phyloP scores from a whole-genome alignment of 2,888 invertebrate species.

The Ochlodes sylvanus region DNA sequence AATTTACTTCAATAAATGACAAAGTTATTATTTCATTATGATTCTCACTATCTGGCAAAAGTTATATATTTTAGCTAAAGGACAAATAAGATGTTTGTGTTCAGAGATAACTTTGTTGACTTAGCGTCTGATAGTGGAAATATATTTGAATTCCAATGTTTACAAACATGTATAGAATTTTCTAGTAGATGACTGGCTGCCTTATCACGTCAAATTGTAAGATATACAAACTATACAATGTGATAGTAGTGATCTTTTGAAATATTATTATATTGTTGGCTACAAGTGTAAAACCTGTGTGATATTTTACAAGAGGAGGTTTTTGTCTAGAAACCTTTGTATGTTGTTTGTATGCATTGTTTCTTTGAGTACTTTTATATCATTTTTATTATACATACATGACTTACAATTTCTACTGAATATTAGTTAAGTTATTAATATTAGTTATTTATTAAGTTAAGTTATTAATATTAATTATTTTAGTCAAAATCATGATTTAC shows the following conservation, averaged over 20 bases:
- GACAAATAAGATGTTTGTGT: slow-evolving; percentile 35
- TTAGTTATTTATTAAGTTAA: no score
- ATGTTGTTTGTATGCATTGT: no score
- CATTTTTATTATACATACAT: no score
- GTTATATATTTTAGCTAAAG: neutral
- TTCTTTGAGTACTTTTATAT: no score
- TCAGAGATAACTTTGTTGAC: slow-evolving; percentile 55
- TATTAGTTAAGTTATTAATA: no score
- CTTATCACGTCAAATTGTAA: neutral
- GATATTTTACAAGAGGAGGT: no score
- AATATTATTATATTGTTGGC: no score
- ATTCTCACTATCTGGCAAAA: neutral
- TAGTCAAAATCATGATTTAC: no score
- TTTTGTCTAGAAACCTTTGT: no score
- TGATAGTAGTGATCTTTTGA: neutral
- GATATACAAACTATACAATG: neutral
- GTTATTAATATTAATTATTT: no score
- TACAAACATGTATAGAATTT: neutral
- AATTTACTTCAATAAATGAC: neutral
- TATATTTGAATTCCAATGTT: slow-evolving; percentile 16
- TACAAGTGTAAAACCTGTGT: no score
- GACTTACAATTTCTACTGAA: no score
- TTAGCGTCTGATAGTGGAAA: slow-evolving; percentile 42
- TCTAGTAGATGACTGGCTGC: neutral
- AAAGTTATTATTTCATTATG: neutral